Evolutionary conservation across 2,113 vertebrate species (phyloP), one percentile per base, ranked within the genome.

Genomic region (Passer domesticus): DNA sequence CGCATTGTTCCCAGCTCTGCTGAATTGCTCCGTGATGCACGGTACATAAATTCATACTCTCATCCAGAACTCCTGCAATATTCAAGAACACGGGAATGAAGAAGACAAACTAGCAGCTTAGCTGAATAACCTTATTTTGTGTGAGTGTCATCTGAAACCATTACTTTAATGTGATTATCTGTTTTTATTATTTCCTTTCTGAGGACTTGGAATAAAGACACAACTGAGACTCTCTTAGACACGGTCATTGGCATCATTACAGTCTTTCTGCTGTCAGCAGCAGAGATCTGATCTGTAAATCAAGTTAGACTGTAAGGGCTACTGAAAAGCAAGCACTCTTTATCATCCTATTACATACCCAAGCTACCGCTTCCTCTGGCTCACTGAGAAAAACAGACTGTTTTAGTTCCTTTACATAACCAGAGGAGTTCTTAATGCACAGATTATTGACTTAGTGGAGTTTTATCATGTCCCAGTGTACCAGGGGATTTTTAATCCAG

Each of bases 391-490:
- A 90, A 93, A 60, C 56, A 94, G 79, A 50, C 64, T 39, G 56
- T 30, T 91, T 90, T 52, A 83, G 93, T 89, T 88, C 73, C 85
- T 96, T 95, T 84, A 86, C 92, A 95, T 84, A 96, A 96, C 92
- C 76, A 95, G 79, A 88, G 52, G 60, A 93, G 93, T 53, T 94
- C 90, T 94, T 96, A 96, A 96, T 78, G 86, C 88, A 90, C 73
- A 97, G 94, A 96, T 97, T 97, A 97, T 93, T 97, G 95, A 91
- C 88, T 96, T 96, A 96, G 88, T 92, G 85, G 80, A 82, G 60
- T 93, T 96, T 95, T 96, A 95, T 96, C 92, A 25, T 68, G 83
- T 93, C 83, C 83, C 60, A 50, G 64, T 78, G 90, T 86, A 85
- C 85, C 94, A 94, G 60, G 93, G 94, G 95, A 97, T 92, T 95